A percentile compares a stretch with the other conserved stretches of the same genome.
Evolutionary conservation across 2,888 invertebrate species (phyloP).

Genomic region (Macaria notata): DNA sequence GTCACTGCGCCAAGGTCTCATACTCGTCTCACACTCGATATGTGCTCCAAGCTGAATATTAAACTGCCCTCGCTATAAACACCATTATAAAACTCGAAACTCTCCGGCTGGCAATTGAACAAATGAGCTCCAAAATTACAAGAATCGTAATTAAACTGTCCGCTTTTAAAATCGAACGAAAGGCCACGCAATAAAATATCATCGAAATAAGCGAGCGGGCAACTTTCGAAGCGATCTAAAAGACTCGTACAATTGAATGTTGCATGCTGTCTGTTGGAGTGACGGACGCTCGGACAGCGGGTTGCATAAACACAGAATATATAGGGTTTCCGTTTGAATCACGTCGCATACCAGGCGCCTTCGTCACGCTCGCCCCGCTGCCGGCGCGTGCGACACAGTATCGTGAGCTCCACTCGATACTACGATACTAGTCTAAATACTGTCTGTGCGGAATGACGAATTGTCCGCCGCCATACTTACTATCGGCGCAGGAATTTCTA

Average conservation of each 20-base stretch:
- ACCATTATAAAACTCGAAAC: slow-evolving; percentile 37
- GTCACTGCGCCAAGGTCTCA: slow-evolving; percentile 71
- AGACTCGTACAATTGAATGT: slow-evolving; percentile 49
- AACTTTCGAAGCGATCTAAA: slow-evolving; percentile 41
- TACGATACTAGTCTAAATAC: slow-evolving; percentile 55
- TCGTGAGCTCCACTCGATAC: slow-evolving; percentile 62
- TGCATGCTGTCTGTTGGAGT: slow-evolving; percentile 52
- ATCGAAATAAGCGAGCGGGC: slow-evolving; percentile 38
- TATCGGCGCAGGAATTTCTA: slow-evolving; percentile 53
- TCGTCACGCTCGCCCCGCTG: slow-evolving; percentile 65
- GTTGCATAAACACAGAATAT: slow-evolving; percentile 76
- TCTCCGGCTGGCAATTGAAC: slow-evolving; percentile 17
- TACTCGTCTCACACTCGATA: slow-evolving; percentile 55
- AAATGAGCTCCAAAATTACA: slow-evolving; percentile 24
- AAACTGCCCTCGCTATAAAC: slow-evolving; percentile 38
- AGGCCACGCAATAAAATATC: slow-evolving; percentile 24
- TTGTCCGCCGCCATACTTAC: slow-evolving; percentile 46
- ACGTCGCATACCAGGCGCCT: slow-evolving; percentile 76
- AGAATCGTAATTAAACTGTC: slow-evolving; percentile 28
- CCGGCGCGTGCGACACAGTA: slow-evolving; percentile 69
- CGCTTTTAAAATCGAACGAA: slow-evolving; percentile 25
- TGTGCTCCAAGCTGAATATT: slow-evolving; percentile 48
- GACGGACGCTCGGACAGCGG: slow-evolving; percentile 65
- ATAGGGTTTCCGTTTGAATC: slow-evolving; percentile 80
- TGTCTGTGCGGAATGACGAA: slow-evolving; percentile 57